phyloP scores from a whole-genome alignment of 2,888 invertebrate genomes.

The Caenorhabditis sp. region DNA sequence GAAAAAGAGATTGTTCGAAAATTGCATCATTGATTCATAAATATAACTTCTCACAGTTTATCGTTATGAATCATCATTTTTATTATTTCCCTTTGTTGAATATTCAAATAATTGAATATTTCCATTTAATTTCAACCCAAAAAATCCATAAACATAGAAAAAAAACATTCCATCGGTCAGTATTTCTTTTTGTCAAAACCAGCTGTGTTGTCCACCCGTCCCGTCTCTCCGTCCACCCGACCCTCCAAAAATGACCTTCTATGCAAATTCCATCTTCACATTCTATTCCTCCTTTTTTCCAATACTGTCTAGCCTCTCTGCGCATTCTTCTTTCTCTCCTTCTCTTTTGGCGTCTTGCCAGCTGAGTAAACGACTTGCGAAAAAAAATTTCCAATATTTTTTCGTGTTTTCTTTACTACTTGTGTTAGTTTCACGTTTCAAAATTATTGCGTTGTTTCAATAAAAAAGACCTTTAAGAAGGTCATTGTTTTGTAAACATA shows the following conservation, averaged over 20 bases:
- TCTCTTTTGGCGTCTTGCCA: neutral
- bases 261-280: neutral
- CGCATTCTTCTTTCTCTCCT: neutral
- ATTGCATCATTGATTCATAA: neutral
- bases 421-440: neutral
- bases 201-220: neutral
- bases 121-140: too few relatives aligned
- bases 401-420: neutral
- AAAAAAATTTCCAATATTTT: constrained; percentile 1
- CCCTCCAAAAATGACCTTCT: neutral
- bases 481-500: neutral
- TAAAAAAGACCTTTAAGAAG: neutral
- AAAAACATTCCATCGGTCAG: neutral
- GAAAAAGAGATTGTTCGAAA: neutral
- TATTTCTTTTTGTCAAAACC: neutral
- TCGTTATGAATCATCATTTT: neutral
- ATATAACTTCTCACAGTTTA: neutral
- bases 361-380: neutral
- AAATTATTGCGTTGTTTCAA: neutral
- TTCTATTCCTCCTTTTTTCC: neutral
- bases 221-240: neutral
- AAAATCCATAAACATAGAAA: too few relatives aligned
- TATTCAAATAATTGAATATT: too few relatives aligned
- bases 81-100: too few relatives aligned
- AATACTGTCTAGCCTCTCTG: neutral